Evolutionary conservation across 2,113 vertebrate genomes (phyloP).

Genomic region (Sprattus sprattus): DNA sequence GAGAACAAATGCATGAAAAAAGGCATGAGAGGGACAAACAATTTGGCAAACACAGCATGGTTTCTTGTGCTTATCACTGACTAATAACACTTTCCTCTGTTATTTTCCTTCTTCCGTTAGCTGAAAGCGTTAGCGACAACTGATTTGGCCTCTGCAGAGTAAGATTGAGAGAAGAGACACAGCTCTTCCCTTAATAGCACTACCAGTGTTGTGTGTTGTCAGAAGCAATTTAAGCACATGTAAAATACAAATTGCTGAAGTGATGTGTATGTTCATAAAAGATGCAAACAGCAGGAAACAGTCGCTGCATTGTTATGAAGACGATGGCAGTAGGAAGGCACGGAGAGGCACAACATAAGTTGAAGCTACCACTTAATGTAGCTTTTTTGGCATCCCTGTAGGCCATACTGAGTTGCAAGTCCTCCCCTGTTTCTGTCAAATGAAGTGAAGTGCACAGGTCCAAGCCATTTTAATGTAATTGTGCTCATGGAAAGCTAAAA

Average conservation of each 20-base stretch:
- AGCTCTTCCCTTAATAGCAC: not conserved
- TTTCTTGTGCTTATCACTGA: not conserved
- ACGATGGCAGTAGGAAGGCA: not conserved
- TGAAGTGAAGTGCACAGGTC: slow-evolving; percentile 4
- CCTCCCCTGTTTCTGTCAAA: slow-evolving; percentile 6
- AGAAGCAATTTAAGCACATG: not conserved
- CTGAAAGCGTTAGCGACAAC: not conserved
- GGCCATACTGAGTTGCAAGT: not conserved
- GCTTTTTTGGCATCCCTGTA: not conserved
- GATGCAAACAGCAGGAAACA: not conserved
- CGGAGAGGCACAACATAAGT: not conserved
- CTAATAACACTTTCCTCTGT: not conserved
- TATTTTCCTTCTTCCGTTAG: not conserved
- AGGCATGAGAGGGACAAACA: not conserved
- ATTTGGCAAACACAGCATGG: slow-evolving; percentile 2
- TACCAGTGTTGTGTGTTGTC: not conserved
- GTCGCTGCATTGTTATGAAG: not conserved
- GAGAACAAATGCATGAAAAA: not conserved
- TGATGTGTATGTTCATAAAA: not conserved
- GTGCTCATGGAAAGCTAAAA: slow-evolving; percentile 1
- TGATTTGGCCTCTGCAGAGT: not conserved
- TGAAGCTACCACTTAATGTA: not conserved
- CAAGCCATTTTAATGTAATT: not conserved
- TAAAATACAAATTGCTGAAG: not conserved
- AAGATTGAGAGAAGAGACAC: not conserved